Evolutionary conservation across 2,888 invertebrate species (phyloP).

Genomic region (Amiota mariae): DNA sequence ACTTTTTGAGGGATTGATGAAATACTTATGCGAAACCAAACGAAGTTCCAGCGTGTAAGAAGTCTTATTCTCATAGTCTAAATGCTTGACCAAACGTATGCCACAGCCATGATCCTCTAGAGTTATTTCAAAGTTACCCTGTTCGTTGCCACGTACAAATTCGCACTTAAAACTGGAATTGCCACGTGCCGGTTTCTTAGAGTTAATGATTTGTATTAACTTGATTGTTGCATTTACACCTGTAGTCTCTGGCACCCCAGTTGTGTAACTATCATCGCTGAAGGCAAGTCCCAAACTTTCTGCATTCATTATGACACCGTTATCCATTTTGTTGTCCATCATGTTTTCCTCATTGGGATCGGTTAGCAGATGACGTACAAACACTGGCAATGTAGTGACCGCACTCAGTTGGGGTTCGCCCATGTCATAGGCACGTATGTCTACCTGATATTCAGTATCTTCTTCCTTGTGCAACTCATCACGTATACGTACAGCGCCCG

Average conservation of each 20-base stretch:
- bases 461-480: conserved; percentile 90
- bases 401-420: conserved; percentile 89
- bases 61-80: conserved; percentile 86
- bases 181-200: conserved; percentile 67
- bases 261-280: conserved; percentile 88
- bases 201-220: conserved; percentile 72
- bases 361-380: conserved; percentile 86
- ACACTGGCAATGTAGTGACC: conserved; percentile 86
- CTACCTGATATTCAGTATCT: conserved; percentile 91
- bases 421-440: conserved; percentile 88
- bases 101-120: conserved; percentile 89
- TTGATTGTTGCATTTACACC: conserved; percentile 72
- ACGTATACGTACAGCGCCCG: conserved; percentile 85
- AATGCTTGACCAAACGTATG: conserved; percentile 79
- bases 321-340: conserved; percentile 60
- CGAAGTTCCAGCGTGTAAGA: conserved; percentile 85
- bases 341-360: conserved; percentile 76
- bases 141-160: conserved; percentile 84
- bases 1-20: conserved; percentile 85
- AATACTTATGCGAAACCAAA: conserved; percentile 85
- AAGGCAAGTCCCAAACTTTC: conserved; percentile 83
- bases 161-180: conserved; percentile 81
- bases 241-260: conserved; percentile 83
- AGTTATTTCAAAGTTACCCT: conserved; percentile 79
- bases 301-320: conserved; percentile 65